Percentiles rank a stretch among this genome's conserved stretches.
These are phyloP conservation scores for Clavelina lepadiformis DNA, from an alignment of 23 tunicate genomes.

Conservation along the genomic window DNA sequence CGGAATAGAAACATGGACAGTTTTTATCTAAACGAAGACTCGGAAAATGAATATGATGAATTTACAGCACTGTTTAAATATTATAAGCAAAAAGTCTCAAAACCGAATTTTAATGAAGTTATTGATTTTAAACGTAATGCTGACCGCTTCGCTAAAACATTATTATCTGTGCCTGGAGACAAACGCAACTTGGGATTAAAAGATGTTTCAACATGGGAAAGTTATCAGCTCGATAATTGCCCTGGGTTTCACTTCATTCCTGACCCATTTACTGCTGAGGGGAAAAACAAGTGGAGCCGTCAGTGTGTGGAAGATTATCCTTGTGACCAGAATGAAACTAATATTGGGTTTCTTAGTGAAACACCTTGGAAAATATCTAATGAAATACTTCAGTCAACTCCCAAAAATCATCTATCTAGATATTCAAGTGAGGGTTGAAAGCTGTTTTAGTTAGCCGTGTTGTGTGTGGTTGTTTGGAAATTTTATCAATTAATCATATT, in stretches of 20 bases:
- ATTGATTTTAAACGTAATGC: slow-evolving; percentile 64
- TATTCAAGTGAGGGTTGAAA: too few relatives aligned
- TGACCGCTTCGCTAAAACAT: too few relatives aligned
- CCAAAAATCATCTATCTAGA: too few relatives aligned
- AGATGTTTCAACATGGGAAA: slow-evolving; percentile 15
- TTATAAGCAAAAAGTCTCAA: slow-evolving; percentile 66
- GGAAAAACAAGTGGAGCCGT: slow-evolving; percentile 28
- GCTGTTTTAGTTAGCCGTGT: too few relatives aligned
- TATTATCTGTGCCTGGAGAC: background rate
- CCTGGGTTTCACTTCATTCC: slow-evolving; percentile 74
- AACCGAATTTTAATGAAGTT: slow-evolving; percentile 63
- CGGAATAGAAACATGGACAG: slow-evolving; percentile 35
- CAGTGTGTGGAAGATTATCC: slow-evolving; percentile 44
- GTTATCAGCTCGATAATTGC: slow-evolving; percentile 16
- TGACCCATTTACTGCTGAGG: slow-evolving; percentile 51
- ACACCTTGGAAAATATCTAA: slow-evolving; percentile 40
- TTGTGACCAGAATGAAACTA: slow-evolving; percentile 36
- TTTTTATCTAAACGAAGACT: background rate
- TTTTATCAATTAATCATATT: too few relatives aligned
- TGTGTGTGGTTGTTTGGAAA: too few relatives aligned
- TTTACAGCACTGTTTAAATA: slow-evolving; percentile 78
- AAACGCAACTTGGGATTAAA: slow-evolving; percentile 19
- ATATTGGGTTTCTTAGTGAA: slow-evolving; percentile 22
- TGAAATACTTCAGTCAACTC: slow-evolving; percentile 1
- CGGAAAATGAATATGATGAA: slow-evolving; percentile 12